Conservation (phyloP, 1,140 invertebrate species). For the Battus philenor region DNA sequence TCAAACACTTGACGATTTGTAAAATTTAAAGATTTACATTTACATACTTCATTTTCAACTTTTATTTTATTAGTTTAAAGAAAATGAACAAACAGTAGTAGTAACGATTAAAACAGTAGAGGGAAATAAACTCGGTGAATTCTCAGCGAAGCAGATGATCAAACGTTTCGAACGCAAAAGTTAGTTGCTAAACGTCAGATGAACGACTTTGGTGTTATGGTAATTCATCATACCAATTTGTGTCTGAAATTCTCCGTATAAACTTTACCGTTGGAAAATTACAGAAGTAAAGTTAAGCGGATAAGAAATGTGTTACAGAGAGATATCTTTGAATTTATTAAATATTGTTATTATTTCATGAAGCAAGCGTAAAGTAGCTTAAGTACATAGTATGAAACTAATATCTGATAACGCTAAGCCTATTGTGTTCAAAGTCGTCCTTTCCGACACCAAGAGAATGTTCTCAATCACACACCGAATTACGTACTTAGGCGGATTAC, state of each 20-base stretch:
- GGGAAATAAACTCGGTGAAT: constrained; percentile 45
- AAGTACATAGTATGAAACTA: constrained; percentile 44
- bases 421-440: constrained; percentile 56
- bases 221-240: constrained; percentile 54
- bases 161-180: constrained; percentile 34
- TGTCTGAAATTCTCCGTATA: constrained; percentile 31
- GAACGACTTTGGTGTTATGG: constrained; percentile 49
- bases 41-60: too few species aligned
- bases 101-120: constrained; percentile 29
- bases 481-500: constrained; percentile 64
- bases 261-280: constrained; percentile 29
- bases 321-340: constrained; percentile 5
- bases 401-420: constrained; percentile 62
- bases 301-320: constrained; percentile 2
- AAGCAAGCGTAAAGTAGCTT: constrained; percentile 39
- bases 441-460: constrained; percentile 44
- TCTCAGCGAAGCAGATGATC: constrained; percentile 38
- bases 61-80: too few species aligned
- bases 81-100: too few species aligned
- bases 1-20: too few species aligned
- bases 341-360: constrained; percentile 21
- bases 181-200: constrained; percentile 49
- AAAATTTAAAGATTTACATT: too few species aligned
- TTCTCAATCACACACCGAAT: constrained; percentile 66
- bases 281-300: constrained; percentile 20